A percentile compares a stretch with the other conserved stretches of the same genome.
phyloP scores from a whole-genome alignment of 2,797 vertebrate species.

The Cynopterus sphinx region DNA sequence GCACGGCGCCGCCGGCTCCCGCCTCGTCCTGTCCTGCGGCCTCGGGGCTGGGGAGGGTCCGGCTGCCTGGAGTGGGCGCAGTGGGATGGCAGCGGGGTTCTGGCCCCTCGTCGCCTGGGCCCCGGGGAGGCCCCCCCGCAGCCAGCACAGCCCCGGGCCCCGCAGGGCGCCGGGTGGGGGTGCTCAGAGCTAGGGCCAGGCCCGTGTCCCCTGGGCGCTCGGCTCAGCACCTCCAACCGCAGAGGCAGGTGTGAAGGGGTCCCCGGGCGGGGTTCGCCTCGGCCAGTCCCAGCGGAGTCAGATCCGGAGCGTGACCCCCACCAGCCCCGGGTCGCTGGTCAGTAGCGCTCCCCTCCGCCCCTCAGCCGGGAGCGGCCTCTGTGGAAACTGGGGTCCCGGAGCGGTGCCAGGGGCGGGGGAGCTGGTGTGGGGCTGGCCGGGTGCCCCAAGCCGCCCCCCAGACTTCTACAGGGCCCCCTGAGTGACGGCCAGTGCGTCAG shows the following conservation, averaged over 20 bases:
- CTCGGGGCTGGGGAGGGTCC: rapidly evolving
- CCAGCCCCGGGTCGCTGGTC: not conserved
- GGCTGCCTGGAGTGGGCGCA: not conserved
- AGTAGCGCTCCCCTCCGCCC: not conserved
- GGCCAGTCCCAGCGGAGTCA: slow-evolving; percentile 5
- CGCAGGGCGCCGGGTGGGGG: no score
- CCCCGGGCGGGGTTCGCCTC: not conserved
- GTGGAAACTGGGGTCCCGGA: slow-evolving; percentile 7
- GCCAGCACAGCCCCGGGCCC: rapidly evolving
- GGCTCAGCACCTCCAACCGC: not conserved
- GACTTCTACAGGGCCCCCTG: rapidly evolving
- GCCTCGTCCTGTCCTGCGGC: rapidly evolving
- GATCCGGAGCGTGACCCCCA: not conserved
- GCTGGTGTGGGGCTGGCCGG: not conserved
- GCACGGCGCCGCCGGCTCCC: rapidly evolving
- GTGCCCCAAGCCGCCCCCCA: not conserved
- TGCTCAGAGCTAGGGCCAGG: not conserved
- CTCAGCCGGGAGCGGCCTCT: not conserved
- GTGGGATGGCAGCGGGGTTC: rapidly evolving
- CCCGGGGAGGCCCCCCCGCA: not conserved
- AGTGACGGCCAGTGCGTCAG: rapidly evolving
- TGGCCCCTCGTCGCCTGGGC: not conserved
- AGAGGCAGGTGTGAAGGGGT: not conserved
- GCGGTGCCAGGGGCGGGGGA: not conserved
- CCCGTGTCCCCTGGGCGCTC: rapidly evolving